Evolutionary conservation across 2,113 vertebrate species (phyloP), one percentile per base, ranked within the genome.

Genomic region (Engraulis encrasicolus): DNA sequence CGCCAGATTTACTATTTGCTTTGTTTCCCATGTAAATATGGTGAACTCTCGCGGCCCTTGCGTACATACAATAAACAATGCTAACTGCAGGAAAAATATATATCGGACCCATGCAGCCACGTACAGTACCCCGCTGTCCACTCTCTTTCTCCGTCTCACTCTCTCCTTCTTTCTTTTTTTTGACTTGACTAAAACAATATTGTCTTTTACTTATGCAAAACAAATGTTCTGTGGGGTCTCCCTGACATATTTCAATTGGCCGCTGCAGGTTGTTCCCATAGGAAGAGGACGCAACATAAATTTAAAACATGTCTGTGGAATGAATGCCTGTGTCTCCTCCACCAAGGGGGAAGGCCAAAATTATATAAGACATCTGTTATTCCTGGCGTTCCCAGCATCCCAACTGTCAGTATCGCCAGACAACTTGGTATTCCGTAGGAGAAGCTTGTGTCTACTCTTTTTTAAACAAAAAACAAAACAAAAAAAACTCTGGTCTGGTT

Each of bases 301-400:
- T 82, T 77, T 40, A 82, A 84, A 81, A 34, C 79, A 82, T 85
- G 82, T 81, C 50, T 82, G 66, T 58, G 66, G 83, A 81, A 84
- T 86, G n/a, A n/a, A n/a, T n/a, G n/a, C n/a, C n/a, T n/a, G n/a
- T n/a, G n/a, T 82, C 61, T 37, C 37, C 48, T 40, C 50, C 31
- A 49, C 50, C 82, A 85, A 48, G 18, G 66, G 50, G 66, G 50
- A 81, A 78, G 50, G 78, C 61, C 50, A 31, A 45, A n/a, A 66
- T 79, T 81, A 81, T 87, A 49, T n/a, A 78, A 85, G 50, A 54
- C 78, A 84, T 58, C 52, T 84, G 87, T 82, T 85, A 37, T 23
- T 85, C 20, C 78, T 85, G 71, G 50, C 71, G 50, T 74, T 19
- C 61, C 48, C n/a, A 34, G 45, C 83, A 61, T 48, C 38, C 50